These are phyloP conservation scores for Holcopasites calliopsidis DNA, from an alignment of 1,140 invertebrate genomes.

Conservation along the genomic window DNA sequence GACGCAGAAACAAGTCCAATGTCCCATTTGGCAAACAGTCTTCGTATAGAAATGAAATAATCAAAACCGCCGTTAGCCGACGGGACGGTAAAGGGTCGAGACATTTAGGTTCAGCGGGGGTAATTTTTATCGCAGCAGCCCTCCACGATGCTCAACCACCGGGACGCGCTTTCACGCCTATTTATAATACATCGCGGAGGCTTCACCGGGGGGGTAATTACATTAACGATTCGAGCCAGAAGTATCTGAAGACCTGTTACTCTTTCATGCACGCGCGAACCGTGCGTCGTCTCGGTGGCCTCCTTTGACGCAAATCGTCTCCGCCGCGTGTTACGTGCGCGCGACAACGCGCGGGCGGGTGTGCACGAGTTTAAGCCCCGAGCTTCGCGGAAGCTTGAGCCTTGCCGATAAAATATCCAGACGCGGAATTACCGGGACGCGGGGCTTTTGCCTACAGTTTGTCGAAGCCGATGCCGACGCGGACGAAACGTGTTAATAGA, in stretches of 20 bases:
- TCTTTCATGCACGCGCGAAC: constrained; percentile 4
- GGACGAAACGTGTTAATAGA: constrained; percentile 1
- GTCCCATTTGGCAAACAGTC: too few relatives aligned
- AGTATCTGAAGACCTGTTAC: constrained; percentile 24
- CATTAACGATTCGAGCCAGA: constrained; percentile 3
- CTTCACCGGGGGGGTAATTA: neutral
- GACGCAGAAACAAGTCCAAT: too few relatives aligned
- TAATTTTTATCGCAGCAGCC: constrained; percentile 19
- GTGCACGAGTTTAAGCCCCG: constrained; percentile 18
- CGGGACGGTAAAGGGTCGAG: neutral
- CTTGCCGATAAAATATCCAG: constrained; percentile 41
- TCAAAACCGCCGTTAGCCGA: neutral
- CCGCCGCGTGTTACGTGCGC: neutral
- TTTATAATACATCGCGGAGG: constrained; percentile 1
- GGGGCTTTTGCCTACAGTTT: constrained; percentile 32
- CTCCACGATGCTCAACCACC: neutral
- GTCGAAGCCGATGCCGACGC: neutral
- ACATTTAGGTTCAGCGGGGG: neutral
- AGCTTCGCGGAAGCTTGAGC: constrained; percentile 35
- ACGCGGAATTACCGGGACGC: constrained; percentile 21
- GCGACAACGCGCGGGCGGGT: too few relatives aligned
- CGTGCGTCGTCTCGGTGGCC: neutral
- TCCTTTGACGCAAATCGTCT: constrained; percentile 15
- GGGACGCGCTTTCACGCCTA: neutral
- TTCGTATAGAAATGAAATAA: neutral